Evolutionary conservation across 2,113 vertebrate genomes (phyloP).

Genomic region (Nesospiza acunhae): DNA sequence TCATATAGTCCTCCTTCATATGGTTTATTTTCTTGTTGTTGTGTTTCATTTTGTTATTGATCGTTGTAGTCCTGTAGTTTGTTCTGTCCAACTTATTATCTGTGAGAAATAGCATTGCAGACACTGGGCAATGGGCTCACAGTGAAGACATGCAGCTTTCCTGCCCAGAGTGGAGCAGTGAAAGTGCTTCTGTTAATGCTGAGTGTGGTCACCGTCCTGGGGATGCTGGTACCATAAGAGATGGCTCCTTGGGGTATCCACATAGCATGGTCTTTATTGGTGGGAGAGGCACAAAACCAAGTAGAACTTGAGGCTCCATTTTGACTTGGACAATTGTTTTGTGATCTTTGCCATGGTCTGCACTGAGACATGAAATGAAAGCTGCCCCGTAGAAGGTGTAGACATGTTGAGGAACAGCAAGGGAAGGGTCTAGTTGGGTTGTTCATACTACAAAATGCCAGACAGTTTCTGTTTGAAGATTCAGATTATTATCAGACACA

Average conservation of each 20-base stretch:
- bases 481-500: not conserved
- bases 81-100: not conserved
- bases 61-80: not conserved
- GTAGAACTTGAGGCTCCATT: not conserved
- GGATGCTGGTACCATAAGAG: not conserved
- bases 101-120: not conserved
- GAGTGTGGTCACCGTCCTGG: not conserved
- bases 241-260: not conserved
- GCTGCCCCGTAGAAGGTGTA: not conserved
- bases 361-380: not conserved
- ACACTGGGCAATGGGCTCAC: not conserved
- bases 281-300: not conserved
- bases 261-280: not conserved
- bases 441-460: not conserved
- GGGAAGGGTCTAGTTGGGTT: not conserved
- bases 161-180: not conserved
- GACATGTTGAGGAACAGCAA: not conserved
- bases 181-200: not conserved
- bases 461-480: not conserved
- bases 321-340: not conserved
- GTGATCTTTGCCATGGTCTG: not conserved
- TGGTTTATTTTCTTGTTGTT: not conserved
- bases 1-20: not conserved
- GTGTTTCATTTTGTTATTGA: not conserved
- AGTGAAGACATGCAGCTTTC: not conserved